Base-by-base conservation (phyloP, 2,888 invertebrate species). In the Drosophila atroscutellata region DNA sequence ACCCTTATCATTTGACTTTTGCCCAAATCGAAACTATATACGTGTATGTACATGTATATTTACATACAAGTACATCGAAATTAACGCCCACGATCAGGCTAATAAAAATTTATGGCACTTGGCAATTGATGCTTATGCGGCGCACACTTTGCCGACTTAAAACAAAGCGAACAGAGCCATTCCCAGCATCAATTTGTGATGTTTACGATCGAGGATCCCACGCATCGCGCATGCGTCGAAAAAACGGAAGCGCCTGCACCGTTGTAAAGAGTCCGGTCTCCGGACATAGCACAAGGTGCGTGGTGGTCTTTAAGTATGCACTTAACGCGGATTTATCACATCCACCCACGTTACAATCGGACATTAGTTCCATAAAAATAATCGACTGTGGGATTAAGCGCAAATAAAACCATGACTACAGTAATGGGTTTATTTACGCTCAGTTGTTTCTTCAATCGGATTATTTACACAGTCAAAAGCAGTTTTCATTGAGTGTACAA, bases 311-410 rank as follows among this genome's bases (percentile, higher is more conserved):
- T 91, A 91, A 91, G 80, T 81, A 83, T 36, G 39, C 89, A 90
- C 89, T 91, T 91, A 91, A 91, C 82, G 73, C 81, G 83, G 90
- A 91, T 90, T 91, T 91, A 91, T 91, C 83, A 88, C 89, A 85
- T 80, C 69, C 90, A 80, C 89, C 91, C 81, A 91, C 80, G 70
- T 61, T 7, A 70, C 32, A 63, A 61, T 36, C 60, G 57, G 5
- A 15, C 42, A 56, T 63, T 32, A 52, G 26, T 34, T 49, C 39
- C 72, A 69, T 75, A 72, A 81, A 82, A 74, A 72, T 75, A 78
- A 56, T 51, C 24, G 37, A 42, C 55, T 49, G 49, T 54, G 63
- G 49, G 49, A 13, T 20, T 49, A 26, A 49, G 49, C 9, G 37
- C 15, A 1, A 45, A 24, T 24, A 45, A 45, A 45, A 45, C 2